phyloP scores from a whole-genome alignment of 2,888 invertebrate species.

The Oligia fasciuncula region DNA sequence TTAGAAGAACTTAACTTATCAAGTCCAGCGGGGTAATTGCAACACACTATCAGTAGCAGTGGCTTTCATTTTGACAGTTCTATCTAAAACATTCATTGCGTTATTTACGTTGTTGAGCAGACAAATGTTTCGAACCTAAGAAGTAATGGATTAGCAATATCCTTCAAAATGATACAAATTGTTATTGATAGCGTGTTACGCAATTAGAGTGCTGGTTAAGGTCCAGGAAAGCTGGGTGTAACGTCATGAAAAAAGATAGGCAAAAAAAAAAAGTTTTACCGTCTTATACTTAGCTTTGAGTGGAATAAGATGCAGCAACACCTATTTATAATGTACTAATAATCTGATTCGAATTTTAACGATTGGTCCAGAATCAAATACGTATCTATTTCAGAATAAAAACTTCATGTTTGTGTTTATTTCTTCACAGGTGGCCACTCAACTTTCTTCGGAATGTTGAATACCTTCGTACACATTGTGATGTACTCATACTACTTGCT shows the following conservation, averaged over 20 bases:
- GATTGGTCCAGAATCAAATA: neutral
- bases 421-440: conserved; percentile 94
- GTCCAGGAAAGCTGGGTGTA: neutral
- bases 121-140: too few relatives aligned
- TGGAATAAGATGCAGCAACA: neutral
- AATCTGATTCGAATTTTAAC: neutral
- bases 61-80: neutral
- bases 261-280: neutral
- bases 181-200: neutral
- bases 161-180: neutral
- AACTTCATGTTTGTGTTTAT: neutral
- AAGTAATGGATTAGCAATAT: too few relatives aligned
- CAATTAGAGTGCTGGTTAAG: neutral
- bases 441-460: conserved; percentile 97
- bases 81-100: neutral
- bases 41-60: neutral
- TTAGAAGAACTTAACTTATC: neutral
- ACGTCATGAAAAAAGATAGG: neutral
- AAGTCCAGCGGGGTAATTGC: neutral
- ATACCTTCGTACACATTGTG: conserved; percentile 98
- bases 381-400: neutral
- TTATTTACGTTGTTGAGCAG: neutral
- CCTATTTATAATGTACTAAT: too few relatives aligned
- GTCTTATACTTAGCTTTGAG: neutral
- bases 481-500: conserved; percentile 98